phyloP scores from a whole-genome alignment of 2,888 invertebrate species.

The Embidobia sp. region DNA sequence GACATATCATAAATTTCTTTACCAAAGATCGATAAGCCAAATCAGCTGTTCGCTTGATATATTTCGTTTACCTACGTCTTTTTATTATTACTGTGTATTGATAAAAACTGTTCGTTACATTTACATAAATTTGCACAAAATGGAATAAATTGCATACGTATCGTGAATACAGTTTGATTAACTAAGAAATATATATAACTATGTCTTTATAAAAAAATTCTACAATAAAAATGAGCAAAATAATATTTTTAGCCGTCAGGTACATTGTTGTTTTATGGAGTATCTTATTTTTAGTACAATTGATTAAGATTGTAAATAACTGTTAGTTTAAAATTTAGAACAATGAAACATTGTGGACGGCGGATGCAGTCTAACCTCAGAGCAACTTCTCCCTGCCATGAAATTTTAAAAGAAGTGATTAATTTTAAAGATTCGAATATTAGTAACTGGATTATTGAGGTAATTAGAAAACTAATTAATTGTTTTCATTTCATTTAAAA shows the following conservation, averaged over 20 bases:
- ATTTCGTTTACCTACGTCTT: neutral
- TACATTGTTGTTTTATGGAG: neutral
- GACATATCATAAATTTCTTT: neutral
- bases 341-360: neutral
- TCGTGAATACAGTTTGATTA: neutral
- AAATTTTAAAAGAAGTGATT: constrained; percentile 76
- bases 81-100: neutral
- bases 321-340: constrained; percentile 2
- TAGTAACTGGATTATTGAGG: constrained; percentile 81
- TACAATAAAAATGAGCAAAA: constrained; percentile 6
- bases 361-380: constrained; percentile 31
- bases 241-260: neutral
- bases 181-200: too few relatives aligned
- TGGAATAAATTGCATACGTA: neutral
- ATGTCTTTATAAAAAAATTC: neutral
- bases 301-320: too few relatives aligned
- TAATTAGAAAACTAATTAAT: too few relatives aligned
- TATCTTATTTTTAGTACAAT: too few relatives aligned
- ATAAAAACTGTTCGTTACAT: neutral
- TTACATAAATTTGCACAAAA: constrained; percentile 1
- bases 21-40: constrained; percentile 4
- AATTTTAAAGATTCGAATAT: constrained; percentile 75
- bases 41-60: neutral
- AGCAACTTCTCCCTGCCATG: constrained; percentile 51
- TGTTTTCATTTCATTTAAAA: too few relatives aligned